A percentile compares a stretch with the other conserved stretches of the same genome.
These are phyloP conservation scores for Agrenia bidenticulata DNA, from an alignment of 2,888 invertebrate genomes.

Conservation along the genomic window DNA sequence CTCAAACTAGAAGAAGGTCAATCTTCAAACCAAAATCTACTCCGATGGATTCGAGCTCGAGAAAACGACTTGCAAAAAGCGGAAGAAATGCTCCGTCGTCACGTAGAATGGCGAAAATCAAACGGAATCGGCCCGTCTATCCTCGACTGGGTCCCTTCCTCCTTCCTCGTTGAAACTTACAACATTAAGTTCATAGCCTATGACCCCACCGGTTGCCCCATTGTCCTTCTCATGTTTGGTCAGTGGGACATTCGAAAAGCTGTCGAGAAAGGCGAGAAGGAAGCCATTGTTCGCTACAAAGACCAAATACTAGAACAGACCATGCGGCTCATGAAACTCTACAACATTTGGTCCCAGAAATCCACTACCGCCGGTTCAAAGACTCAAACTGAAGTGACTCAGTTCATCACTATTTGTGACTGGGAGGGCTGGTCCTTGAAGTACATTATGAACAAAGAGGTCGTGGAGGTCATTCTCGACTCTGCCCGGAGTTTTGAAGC, in stretches of 20 bases:
- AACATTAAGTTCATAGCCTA: slow-evolving; percentile 33
- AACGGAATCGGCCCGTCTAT: slow-evolving; percentile 30
- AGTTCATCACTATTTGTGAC: slow-evolving; percentile 41
- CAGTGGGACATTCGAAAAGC: slow-evolving; percentile 41
- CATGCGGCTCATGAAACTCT: slow-evolving; percentile 33
- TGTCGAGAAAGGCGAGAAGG: slow-evolving; percentile 27
- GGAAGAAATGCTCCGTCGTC: slow-evolving; percentile 35
- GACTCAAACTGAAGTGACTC: slow-evolving; percentile 30
- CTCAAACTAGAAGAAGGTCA: slow-evolving; percentile 24
- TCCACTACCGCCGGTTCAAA: neutral
- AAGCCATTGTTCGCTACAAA: slow-evolving; percentile 30
- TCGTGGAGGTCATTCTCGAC: slow-evolving; percentile 32
- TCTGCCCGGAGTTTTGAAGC: slow-evolving; percentile 31
- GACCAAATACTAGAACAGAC: slow-evolving; percentile 36
- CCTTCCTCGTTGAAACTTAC: slow-evolving; percentile 26
- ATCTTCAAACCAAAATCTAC: slow-evolving; percentile 27
- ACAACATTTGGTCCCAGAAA: slow-evolving; percentile 19
- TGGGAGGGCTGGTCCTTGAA: slow-evolving; percentile 37
- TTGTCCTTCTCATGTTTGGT: slow-evolving; percentile 41
- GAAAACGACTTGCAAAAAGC: slow-evolving; percentile 34
- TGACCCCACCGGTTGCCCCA: slow-evolving; percentile 37
- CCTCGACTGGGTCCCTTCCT: slow-evolving; percentile 30
- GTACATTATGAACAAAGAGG: slow-evolving; percentile 41
- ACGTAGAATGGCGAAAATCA: slow-evolving; percentile 32
- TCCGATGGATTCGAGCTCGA: slow-evolving; percentile 39